phyloP scores from a whole-genome alignment of 2,797 vertebrate species.

The Chaenodraco wilsoni region DNA sequence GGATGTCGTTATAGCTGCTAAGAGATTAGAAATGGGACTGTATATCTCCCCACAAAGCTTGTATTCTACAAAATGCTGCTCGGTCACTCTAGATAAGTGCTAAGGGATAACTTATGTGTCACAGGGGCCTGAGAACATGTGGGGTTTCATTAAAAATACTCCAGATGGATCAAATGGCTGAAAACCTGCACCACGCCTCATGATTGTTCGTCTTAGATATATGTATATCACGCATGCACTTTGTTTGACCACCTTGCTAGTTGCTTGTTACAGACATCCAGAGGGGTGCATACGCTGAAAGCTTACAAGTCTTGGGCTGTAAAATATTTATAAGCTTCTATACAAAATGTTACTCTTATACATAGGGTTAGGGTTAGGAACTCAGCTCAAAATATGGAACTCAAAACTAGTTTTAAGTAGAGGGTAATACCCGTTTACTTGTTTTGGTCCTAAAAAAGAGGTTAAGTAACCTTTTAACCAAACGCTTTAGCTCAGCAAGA shows the following conservation, averaged over 20 bases:
- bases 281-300: background rate
- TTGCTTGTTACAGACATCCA: slow-evolving; percentile 12
- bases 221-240: background rate
- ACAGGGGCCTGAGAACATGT: slow-evolving; percentile 5
- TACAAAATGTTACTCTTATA: background rate
- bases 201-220: background rate
- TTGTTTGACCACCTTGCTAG: slow-evolving; percentile 18
- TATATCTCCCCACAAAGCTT: slow-evolving; percentile 38
- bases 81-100: slow-evolving; percentile 24
- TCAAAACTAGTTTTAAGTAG: slow-evolving; percentile 2
- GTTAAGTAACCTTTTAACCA: slow-evolving; percentile 11
- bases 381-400: background rate
- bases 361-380: too few relatives aligned
- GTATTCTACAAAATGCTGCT: slow-evolving; percentile 23
- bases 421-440: slow-evolving; percentile 5
- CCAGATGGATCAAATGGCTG: background rate
- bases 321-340: slow-evolving; percentile 20
- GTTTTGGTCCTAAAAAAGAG: background rate
- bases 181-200: background rate
- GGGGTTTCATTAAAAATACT: slow-evolving; percentile 22
- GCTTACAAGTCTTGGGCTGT: slow-evolving; percentile 2
- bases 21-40: slow-evolving; percentile 47
- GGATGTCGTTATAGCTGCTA: slow-evolving; percentile 41
- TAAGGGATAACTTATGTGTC: slow-evolving; percentile 6
- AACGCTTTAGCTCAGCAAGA: slow-evolving; percentile 36